Evolutionary conservation across 2,888 invertebrate species (phyloP), one percentile per base, ranked within the genome.

Genomic region (Drosophila gaucha): DNA sequence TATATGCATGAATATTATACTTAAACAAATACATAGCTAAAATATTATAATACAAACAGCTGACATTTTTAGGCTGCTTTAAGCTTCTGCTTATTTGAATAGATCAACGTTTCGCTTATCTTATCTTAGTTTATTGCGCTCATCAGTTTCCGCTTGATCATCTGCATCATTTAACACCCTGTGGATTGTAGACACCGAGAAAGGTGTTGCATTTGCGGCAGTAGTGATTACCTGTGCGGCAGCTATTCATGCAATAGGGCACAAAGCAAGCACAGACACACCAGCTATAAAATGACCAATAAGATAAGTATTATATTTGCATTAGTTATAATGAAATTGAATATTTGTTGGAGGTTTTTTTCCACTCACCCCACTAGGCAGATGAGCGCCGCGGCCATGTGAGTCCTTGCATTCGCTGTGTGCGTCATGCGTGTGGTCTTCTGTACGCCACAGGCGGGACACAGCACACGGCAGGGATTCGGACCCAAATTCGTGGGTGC

Each of bases 201-300:
- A 91, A 91, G 18, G 89, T 87, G 80, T 90, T 91, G 71, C 90
- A 91, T 58, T 90, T 89, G 52, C 88, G 74, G 65, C 90, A 91
- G 46, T 91, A 91, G 60, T 91, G 90, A 52, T 90, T 91, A 10
- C 91, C 90, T 12, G 91, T 91, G 69, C 90, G 91, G 60, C 90
- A 91, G 67, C 91, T 91, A 36, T 88, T 89, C 91, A 91, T 91
- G 74, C 91, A 91, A 47, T 91, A 91, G 16, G 90, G 90, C 16
- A 91, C 90, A 56, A 80, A 84, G 28, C 90, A 91, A n/a, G 91
- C 91, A 64, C 90, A 91, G 55, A 90, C 90, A 75, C 91, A 91
- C 89, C 90, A 91, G 22, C 91, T 91, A 20, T 2, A 44, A 14
- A 51, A 52, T 2, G 9, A 4, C 0, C 1, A 43, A 30, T 9